Conservation (phyloP, 2,113 vertebrate genomes). For the Triplophysa rosa region DNA sequence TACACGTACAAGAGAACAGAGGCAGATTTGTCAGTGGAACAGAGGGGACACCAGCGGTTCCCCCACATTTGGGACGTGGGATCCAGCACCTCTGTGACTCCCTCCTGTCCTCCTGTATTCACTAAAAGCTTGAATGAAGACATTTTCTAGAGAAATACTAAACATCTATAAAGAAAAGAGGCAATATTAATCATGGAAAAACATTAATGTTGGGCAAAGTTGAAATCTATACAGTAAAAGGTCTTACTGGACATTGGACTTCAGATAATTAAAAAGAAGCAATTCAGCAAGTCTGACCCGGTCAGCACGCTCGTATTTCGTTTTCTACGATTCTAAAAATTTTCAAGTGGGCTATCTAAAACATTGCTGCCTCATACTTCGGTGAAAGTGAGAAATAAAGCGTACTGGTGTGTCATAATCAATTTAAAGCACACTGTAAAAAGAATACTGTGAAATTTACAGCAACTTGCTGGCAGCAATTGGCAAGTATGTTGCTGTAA, state of each 20-base stretch:
- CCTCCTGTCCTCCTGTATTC: neutral
- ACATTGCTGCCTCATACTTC: neutral
- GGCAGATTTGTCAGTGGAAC: constrained; percentile 25
- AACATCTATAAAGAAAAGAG: too few species aligned
- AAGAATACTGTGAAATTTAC: too few species aligned
- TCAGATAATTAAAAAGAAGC: neutral
- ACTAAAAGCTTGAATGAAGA: neutral
- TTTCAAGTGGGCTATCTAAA: neutral
- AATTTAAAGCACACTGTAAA: neutral
- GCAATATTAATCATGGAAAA: neutral
- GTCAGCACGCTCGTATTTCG: neutral
- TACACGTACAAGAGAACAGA: neutral
- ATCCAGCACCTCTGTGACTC: neutral
- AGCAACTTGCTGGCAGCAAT: too few species aligned
- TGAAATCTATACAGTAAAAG: neutral
- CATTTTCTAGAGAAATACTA: neutral
- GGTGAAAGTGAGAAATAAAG: constrained; percentile 16
- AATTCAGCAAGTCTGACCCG: neutral
- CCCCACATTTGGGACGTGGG: constrained; percentile 11
- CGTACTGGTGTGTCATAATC: neutral
- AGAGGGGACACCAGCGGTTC: constrained; percentile 16
- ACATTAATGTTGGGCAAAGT: constrained; percentile 6
- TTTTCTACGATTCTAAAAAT: neutral
- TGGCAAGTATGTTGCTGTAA: too few species aligned
- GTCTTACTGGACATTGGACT: neutral